phyloP scores from a whole-genome alignment of 2,888 invertebrate species.

The Drosophila kambysellisi region DNA sequence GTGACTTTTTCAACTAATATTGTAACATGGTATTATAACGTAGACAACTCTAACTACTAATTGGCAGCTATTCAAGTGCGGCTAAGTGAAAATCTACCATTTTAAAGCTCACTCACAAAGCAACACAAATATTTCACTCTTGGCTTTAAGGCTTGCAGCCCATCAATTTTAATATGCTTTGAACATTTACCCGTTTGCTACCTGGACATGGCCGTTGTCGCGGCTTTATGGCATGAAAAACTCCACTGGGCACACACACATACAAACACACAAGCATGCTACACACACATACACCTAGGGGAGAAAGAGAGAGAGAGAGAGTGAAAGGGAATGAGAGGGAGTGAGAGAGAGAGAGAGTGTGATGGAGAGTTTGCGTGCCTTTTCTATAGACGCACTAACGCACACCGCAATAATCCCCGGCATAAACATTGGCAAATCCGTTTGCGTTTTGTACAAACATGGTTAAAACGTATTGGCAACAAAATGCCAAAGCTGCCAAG shows the following conservation, averaged over 20 bases:
- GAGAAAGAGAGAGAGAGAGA: conserved; percentile 1
- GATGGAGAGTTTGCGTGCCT: conserved; percentile 9
- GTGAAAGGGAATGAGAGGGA: not conserved
- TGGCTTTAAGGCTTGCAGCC: conserved; percentile 22
- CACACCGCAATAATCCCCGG: conserved; percentile 79
- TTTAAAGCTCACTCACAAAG: conserved; percentile 44
- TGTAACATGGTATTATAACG: conserved; percentile 71
- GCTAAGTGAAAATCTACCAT: conserved; percentile 24
- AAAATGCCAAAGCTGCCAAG: conserved; percentile 64
- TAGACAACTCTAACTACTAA: conserved; percentile 68
- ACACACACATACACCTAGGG: conserved; percentile 33
- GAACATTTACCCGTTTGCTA: conserved; percentile 46
- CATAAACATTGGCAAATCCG: conserved; percentile 80
- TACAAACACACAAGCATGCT: conserved; percentile 19
- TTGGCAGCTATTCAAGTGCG: conserved; percentile 59
- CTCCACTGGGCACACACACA: conserved; percentile 51
- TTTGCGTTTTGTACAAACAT: conserved; percentile 79
- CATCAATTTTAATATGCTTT: conserved; percentile 71
- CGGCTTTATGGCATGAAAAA: conserved; percentile 48
- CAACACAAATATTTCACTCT: conserved; percentile 15
- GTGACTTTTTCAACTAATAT: conserved; percentile 24
- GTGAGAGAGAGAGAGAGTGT: conserved; percentile 4
- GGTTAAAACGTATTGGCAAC: conserved; percentile 80
- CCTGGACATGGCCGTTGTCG: conserved; percentile 50
- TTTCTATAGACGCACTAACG: conserved; percentile 69